Percentiles rank a stretch among this genome's conserved stretches.
Conservation (phyloP, 2,113 vertebrate species). For the Phyllopteryx taeniolatus region DNA sequence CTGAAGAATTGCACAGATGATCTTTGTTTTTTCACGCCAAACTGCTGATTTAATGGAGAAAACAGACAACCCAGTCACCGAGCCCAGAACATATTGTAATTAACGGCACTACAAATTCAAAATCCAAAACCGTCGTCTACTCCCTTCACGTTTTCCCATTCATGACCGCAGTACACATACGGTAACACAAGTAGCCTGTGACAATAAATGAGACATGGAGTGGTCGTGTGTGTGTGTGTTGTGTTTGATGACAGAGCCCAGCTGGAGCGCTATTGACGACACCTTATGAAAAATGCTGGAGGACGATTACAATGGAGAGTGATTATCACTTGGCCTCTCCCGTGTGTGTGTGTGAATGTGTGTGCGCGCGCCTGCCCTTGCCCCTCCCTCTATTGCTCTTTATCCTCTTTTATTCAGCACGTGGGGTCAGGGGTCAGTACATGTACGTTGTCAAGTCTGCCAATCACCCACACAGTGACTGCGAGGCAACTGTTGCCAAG, state of each 20-base stretch:
- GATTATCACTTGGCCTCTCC: constrained; percentile 68
- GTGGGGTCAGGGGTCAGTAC: constrained; percentile 73
- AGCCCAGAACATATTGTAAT: background rate
- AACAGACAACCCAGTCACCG: background rate
- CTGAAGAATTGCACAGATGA: no score
- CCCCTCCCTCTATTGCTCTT: constrained; percentile 51
- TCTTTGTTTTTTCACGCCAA: background rate
- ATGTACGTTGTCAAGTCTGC: constrained; percentile 75
- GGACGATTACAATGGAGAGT: constrained; percentile 70
- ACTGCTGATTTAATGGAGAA: background rate
- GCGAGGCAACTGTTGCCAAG: constrained; percentile 77
- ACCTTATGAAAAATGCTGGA: constrained; percentile 66
- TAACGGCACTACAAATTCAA: background rate
- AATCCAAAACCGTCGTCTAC: constrained; percentile 25
- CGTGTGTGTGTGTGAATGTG: background rate
- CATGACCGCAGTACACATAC: constrained; percentile 39
- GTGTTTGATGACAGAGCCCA: constrained; percentile 66
- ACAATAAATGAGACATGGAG: constrained; percentile 69
- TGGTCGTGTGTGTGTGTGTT: constrained; percentile 57
- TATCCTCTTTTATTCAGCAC: constrained; percentile 67
- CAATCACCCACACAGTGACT: constrained; percentile 76
- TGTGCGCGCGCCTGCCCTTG: constrained; percentile 41
- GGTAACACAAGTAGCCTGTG: constrained; percentile 58
- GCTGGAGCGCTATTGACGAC: constrained; percentile 68
- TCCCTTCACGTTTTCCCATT: constrained; percentile 42